Evolutionary conservation across 2,797 vertebrate genomes (phyloP).

Genomic region (Cyprinodon diabolis): DNA sequence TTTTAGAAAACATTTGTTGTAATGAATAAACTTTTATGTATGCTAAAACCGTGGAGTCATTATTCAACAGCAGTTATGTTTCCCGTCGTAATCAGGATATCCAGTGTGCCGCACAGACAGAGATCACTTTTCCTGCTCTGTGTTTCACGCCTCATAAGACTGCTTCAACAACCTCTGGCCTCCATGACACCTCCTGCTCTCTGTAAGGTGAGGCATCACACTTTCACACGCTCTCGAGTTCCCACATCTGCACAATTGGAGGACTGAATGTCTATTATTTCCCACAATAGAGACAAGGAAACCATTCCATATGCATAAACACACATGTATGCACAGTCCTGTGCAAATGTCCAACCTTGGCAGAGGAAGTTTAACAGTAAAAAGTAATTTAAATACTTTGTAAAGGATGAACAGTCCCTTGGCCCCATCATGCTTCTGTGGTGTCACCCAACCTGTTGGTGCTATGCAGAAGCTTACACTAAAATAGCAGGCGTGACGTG

Average conservation of each 20-base stretch:
- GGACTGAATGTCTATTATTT: neutral
- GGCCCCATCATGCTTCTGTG: conserved; percentile 60
- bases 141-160: conserved; percentile 64
- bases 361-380: conserved; percentile 43
- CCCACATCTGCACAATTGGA: neutral
- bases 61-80: conserved; percentile 10
- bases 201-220: conserved; percentile 27
- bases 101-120: conserved; percentile 12
- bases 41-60: neutral
- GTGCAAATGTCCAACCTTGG: conserved; percentile 5
- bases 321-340: neutral
- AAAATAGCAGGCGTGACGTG: conserved; percentile 81
- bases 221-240: conserved; percentile 20
- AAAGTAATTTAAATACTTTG: conserved; percentile 55
- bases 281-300: neutral
- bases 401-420: conserved; percentile 47
- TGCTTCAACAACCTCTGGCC: conserved; percentile 47
- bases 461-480: conserved; percentile 79
- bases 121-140: conserved; percentile 46
- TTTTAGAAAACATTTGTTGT: neutral
- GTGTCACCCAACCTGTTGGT: conserved; percentile 72
- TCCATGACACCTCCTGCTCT: conserved; percentile 40
- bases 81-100: conserved; percentile 21
- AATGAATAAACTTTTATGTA: neutral
- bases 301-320: neutral